phyloP scores from a whole-genome alignment of 2,113 vertebrate species.

The Pampusana beccarii region DNA sequence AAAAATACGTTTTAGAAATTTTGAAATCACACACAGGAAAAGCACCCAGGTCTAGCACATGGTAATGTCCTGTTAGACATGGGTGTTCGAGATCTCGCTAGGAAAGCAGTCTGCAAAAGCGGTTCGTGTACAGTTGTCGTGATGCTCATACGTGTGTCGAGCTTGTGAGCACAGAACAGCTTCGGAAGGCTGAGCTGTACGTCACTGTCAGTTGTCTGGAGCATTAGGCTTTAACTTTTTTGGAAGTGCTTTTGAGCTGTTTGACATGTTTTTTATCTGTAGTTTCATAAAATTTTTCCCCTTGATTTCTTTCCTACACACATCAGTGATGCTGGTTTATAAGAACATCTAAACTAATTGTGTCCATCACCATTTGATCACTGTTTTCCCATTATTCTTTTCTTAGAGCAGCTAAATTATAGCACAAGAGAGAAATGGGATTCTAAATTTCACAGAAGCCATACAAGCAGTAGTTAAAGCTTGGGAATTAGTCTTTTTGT shows the following conservation, averaged over 20 bases:
- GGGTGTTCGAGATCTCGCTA: neutral
- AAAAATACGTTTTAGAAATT: neutral
- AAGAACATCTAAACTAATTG: neutral
- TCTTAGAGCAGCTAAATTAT: neutral
- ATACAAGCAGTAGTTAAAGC: neutral
- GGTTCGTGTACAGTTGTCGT: neutral
- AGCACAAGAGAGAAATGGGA: neutral
- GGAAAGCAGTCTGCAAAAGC: neutral
- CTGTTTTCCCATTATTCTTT: neutral
- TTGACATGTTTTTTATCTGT: neutral
- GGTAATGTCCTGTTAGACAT: neutral
- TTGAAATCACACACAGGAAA: neutral
- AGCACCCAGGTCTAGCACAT: neutral
- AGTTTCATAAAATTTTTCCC: neutral
- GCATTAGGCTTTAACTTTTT: neutral
- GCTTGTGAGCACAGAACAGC: neutral
- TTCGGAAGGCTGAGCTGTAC: neutral
- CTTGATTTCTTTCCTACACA: neutral
- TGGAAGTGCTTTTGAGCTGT: neutral
- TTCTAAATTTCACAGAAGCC: neutral
- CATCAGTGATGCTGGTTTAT: neutral
- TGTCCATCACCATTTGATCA: neutral
- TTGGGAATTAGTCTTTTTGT: neutral
- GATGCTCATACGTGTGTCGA: fast-evolving
- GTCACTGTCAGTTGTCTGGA: neutral